Evolutionary conservation across 2,888 invertebrate genomes (phyloP).

Genomic region (Patella pellucida): DNA sequence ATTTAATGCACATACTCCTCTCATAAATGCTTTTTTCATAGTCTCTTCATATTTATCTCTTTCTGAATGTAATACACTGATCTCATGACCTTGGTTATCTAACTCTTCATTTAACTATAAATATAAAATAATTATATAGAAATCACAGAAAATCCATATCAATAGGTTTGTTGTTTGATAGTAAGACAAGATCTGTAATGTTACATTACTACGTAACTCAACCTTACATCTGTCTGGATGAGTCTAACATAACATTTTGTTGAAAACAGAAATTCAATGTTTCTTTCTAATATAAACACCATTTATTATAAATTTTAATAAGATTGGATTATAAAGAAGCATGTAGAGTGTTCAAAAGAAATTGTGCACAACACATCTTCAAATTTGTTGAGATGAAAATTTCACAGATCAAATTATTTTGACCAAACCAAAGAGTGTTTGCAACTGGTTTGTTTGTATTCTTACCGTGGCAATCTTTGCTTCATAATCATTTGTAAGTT

Average conservation of each 20-base stretch:
- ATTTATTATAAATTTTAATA: background rate
- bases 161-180: background rate
- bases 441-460: background rate
- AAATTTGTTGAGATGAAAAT: no score
- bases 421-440: no score
- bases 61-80: conserved; percentile 56
- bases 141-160: no score
- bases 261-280: background rate
- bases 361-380: no score
- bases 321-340: no score
- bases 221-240: no score
- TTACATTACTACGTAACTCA: no score
- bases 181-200: no score
- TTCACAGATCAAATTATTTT: no score
- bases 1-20: conserved; percentile 71
- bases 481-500: conserved; percentile 67
- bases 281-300: background rate
- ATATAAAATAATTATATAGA: background rate
- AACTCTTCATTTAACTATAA: conserved; percentile 55
- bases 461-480: conserved; percentile 58
- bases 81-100: conserved; percentile 49
- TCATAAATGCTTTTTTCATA: conserved; percentile 71
- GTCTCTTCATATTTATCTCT: conserved; percentile 66
- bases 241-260: background rate
- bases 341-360: no score